These are phyloP conservation scores for Indri indri DNA, from an alignment of 2,113 vertebrate genomes.

Conservation along the genomic window DNA sequence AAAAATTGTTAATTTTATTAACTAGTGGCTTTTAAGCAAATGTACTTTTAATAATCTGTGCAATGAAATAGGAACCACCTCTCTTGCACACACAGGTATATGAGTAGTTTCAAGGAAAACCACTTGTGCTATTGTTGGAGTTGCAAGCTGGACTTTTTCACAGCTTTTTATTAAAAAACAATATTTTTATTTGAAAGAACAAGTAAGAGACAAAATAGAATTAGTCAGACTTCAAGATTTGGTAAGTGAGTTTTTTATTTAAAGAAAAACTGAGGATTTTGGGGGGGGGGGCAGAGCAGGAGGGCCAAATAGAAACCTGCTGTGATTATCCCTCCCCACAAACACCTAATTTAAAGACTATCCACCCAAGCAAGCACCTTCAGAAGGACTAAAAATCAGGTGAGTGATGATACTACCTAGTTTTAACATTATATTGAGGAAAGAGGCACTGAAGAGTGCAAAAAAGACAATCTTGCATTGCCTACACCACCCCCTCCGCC, in stretches of 20 bases:
- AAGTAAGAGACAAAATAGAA: neutral
- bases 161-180: neutral
- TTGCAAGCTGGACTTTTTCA: neutral
- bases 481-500: no score
- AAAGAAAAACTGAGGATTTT: neutral
- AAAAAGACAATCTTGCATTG: no score
- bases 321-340: no score
- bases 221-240: neutral
- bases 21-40: neutral
- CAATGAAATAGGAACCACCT: neutral
- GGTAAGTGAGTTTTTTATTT: neutral
- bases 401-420: no score
- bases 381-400: no score
- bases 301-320: no score
- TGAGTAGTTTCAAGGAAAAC: neutral
- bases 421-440: no score
- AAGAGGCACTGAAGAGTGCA: no score
- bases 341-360: no score
- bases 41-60: neutral
- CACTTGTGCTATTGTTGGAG: neutral
- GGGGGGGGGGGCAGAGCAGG: no score
- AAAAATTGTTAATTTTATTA: neutral
- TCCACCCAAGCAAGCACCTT: no score
- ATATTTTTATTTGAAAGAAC: neutral
- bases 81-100: neutral